phyloP scores from a whole-genome alignment of 2,797 vertebrate species.

The Uromys caudimaculatus region DNA sequence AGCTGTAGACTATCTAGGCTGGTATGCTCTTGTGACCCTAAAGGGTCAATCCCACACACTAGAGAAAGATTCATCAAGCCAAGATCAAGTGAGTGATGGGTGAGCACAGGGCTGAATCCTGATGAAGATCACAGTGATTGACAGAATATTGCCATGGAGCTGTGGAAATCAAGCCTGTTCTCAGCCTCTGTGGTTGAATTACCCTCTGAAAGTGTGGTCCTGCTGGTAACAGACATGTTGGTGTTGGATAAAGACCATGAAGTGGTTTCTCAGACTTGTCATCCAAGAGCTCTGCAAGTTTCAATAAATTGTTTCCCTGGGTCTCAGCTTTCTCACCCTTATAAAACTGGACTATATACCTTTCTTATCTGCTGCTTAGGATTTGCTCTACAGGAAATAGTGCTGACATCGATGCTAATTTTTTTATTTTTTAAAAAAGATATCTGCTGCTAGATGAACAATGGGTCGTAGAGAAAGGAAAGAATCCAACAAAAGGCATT shows the following conservation, averaged over 20 bases:
- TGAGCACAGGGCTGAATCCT: background rate
- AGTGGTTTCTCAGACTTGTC: background rate
- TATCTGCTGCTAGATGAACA: background rate
- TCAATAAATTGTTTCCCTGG: background rate
- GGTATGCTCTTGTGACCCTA: background rate
- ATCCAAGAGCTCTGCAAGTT: background rate
- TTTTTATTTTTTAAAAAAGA: background rate
- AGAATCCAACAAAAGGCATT: background rate
- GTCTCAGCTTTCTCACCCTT: background rate
- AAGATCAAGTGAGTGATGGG: accelerated
- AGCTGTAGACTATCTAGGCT: background rate
- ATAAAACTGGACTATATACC: background rate
- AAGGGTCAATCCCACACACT: background rate
- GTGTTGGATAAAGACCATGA: background rate
- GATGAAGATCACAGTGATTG: background rate
- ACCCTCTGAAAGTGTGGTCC: background rate
- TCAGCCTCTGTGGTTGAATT: accelerated
- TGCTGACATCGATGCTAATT: background rate
- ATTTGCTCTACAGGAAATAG: background rate
- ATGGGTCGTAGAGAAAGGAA: background rate
- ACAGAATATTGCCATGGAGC: background rate
- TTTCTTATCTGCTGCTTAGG: background rate
- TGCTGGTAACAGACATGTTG: background rate
- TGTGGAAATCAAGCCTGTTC: no score
- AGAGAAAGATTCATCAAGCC: background rate